These are phyloP conservation scores for Syrista parreyssii DNA, from an alignment of 2,888 invertebrate genomes.

Conservation along the genomic window DNA sequence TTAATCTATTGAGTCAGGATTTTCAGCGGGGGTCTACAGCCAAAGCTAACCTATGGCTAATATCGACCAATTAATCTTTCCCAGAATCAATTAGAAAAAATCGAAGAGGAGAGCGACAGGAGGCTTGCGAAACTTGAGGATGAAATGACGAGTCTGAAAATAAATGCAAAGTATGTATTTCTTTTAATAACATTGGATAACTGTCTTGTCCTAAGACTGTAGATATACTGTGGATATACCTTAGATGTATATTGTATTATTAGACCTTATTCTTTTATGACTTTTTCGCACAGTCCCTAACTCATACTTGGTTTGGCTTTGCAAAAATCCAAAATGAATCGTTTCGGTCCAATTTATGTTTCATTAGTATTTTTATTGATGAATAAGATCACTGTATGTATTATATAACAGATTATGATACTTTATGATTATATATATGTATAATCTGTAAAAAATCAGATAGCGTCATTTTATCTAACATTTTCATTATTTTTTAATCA, in stretches of 20 bases:
- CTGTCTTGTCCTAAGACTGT: not conserved
- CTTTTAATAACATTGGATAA: not conserved
- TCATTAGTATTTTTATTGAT: not conserved
- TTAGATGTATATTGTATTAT: not conserved
- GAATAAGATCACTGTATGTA: not conserved
- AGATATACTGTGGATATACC: not conserved
- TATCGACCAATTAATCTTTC: conserved; percentile 10
- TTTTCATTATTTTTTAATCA: not conserved
- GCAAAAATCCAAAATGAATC: not conserved
- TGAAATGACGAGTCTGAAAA: conserved; percentile 51
- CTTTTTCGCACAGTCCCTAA: not conserved
- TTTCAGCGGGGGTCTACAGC: not conserved
- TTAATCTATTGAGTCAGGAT: not conserved
- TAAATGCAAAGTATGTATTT: conserved; percentile 56
- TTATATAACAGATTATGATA: not conserved
- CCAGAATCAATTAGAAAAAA: conserved; percentile 51
- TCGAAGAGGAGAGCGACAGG: conserved; percentile 49
- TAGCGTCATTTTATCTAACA: not conserved
- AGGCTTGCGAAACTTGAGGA: conserved; percentile 55
- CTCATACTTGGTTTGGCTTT: not conserved
- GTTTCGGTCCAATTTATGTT: not conserved
- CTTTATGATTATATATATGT: too few relatives aligned
- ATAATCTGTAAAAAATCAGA: not conserved
- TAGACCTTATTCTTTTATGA: not conserved
- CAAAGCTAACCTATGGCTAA: not conserved